phyloP scores from a whole-genome alignment of 2,888 invertebrate genomes.

The Hypolimnas misippus region DNA sequence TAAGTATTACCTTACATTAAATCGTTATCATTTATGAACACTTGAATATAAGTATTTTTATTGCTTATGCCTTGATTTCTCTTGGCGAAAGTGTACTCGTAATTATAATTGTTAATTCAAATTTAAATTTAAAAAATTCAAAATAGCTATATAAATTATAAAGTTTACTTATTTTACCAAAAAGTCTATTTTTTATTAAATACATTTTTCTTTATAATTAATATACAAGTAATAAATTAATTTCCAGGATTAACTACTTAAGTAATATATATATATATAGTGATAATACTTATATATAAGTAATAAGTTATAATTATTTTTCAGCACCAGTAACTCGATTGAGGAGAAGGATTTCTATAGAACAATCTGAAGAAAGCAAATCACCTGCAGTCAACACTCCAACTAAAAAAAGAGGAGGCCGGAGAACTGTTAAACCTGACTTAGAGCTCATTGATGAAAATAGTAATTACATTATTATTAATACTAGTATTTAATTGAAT shows the following conservation, averaged over 20 bases:
- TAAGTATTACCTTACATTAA: not conserved
- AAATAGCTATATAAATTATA: not conserved
- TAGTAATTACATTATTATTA: conserved; percentile 45
- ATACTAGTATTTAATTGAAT: no score
- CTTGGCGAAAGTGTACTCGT: no score
- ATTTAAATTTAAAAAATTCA: no score
- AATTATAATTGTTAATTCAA: no score
- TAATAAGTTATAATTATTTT: not conserved
- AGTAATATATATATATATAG: no score
- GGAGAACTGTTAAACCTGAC: conserved; percentile 67
- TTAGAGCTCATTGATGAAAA: conserved; percentile 75
- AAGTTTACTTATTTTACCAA: not conserved
- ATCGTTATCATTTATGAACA: not conserved
- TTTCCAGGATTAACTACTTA: no score
- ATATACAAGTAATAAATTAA: no score
- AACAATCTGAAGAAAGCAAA: conserved; percentile 64
- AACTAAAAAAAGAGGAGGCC: conserved; percentile 66
- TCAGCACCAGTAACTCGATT: conserved; percentile 63
- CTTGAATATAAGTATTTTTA: not conserved
- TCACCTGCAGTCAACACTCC: conserved; percentile 69
- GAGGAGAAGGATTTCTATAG: conserved; percentile 68
- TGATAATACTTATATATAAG: no score
- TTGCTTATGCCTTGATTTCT: not conserved
- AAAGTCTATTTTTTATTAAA: no score
- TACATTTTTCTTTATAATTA: no score